phyloP scores from a whole-genome alignment of 1,140 invertebrate species.

The Drosophila repleta region DNA sequence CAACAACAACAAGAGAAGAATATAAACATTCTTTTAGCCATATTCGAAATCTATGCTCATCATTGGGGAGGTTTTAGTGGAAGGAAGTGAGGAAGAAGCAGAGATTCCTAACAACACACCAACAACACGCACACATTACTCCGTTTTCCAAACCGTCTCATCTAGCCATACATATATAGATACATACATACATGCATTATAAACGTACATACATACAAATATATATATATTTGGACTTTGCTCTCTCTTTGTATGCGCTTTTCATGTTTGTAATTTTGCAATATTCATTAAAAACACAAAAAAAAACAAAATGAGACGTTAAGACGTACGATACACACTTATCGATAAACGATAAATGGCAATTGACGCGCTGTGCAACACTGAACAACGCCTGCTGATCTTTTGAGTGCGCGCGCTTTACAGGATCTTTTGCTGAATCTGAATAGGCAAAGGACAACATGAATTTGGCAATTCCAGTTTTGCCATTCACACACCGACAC shows the following conservation, averaged over 20 bases:
- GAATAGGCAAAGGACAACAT: conserved; percentile 17
- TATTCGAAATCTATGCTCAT: conserved; percentile 40
- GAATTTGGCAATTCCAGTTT: conserved; percentile 35
- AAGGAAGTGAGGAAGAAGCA: conserved; percentile 4
- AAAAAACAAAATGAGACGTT: conserved; percentile 17
- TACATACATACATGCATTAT: conserved; percentile 29
- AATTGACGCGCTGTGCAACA: conserved; percentile 37
- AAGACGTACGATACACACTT: conserved; percentile 24
- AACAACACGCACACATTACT: conserved; percentile 27
- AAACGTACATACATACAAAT: conserved; percentile 35
- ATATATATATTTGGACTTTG: conserved; percentile 28
- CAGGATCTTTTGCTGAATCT: conserved; percentile 33
- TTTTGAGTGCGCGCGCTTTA: conserved; percentile 13
- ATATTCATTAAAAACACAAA: conserved; percentile 43
- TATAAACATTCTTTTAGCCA: conserved; percentile 44
- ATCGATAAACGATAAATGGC: conserved; percentile 35
- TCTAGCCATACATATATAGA: conserved; percentile 49
- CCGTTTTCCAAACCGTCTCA: conserved; percentile 52
- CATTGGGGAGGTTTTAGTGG: conserved; percentile 24
- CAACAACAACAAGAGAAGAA: conserved; percentile 13
- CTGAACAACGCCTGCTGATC: conserved; percentile 28
- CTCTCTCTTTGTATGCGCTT: conserved; percentile 49
- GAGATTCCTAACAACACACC: conserved; percentile 13
- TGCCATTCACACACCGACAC: conserved; percentile 50
- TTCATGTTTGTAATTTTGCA: conserved; percentile 62